phyloP scores from a whole-genome alignment of 2,888 invertebrate species.

The Dolichopus griseipennis region DNA sequence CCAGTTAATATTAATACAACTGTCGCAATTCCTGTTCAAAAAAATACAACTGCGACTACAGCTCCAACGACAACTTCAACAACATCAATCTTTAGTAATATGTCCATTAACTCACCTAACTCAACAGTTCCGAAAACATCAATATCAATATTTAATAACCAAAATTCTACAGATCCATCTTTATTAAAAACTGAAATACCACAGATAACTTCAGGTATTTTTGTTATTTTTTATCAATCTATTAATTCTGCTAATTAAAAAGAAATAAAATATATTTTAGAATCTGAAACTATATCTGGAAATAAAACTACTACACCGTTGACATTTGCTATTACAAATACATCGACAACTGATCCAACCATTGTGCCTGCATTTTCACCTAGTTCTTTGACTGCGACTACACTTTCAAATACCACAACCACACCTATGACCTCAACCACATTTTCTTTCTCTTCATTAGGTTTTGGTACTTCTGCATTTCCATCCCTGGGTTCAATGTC shows the following conservation, averaged over 20 bases:
- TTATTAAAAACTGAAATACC: too few relatives aligned
- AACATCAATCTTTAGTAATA: constrained; percentile 8
- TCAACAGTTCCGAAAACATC: background rate
- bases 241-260: background rate
- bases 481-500: constrained; percentile 9
- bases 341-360: background rate
- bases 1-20: background rate
- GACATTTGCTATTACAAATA: background rate
- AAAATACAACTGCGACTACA: constrained; percentile 21
- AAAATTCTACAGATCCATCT: too few relatives aligned
- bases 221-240: too few relatives aligned
- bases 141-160: constrained; percentile 13
- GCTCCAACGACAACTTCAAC: constrained; percentile 19
- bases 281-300: too few relatives aligned
- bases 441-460: background rate
- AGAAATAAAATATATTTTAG: too few relatives aligned
- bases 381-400: background rate
- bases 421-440: background rate
- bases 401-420: constrained; percentile 12
- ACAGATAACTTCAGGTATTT: constrained; percentile 8
- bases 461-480: background rate
- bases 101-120: background rate
- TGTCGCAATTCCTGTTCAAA: constrained; percentile 13
- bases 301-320: background rate
- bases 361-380: background rate